Percentiles rank a stretch among this genome's conserved stretches.
Evolutionary conservation across 2,113 vertebrate species (phyloP).

Genomic region (Melanostigma gelatinosum): DNA sequence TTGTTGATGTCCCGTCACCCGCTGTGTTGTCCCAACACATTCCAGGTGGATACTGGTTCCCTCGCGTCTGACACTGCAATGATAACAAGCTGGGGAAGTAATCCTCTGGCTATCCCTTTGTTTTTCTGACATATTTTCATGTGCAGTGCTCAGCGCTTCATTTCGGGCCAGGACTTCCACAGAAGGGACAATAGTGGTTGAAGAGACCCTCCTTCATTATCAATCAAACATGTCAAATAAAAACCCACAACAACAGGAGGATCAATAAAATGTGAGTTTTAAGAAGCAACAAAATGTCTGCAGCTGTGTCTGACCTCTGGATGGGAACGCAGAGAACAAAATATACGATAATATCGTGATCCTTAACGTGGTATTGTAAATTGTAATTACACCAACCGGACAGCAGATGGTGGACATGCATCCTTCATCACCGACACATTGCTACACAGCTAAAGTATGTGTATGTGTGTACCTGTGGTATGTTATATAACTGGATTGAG

Average conservation of each 20-base stretch:
- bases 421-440: not conserved
- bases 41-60: conserved; percentile 44
- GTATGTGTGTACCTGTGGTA: conserved; percentile 10
- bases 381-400: conserved; percentile 14
- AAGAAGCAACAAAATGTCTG: not conserved
- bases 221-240: not conserved
- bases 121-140: conserved; percentile 4
- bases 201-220: not conserved
- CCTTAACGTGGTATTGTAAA: not conserved
- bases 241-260: not conserved
- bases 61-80: conserved; percentile 5
- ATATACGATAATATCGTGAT: not conserved
- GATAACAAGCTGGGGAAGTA: conserved; percentile 28
- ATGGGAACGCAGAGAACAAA: not conserved
- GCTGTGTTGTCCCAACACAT: conserved; percentile 42
- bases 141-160: not conserved
- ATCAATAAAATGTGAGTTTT: not conserved
- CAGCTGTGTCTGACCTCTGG: not conserved
- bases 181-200: not conserved
- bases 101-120: conserved; percentile 19
- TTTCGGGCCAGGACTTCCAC: not conserved
- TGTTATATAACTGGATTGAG: conserved; percentile 52
- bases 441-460: not conserved
- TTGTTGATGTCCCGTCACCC: conserved; percentile 25
- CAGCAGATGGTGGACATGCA: conserved; percentile 59